Conservation (phyloP, 2,797 vertebrate genomes). For the Delichon dasypus region DNA sequence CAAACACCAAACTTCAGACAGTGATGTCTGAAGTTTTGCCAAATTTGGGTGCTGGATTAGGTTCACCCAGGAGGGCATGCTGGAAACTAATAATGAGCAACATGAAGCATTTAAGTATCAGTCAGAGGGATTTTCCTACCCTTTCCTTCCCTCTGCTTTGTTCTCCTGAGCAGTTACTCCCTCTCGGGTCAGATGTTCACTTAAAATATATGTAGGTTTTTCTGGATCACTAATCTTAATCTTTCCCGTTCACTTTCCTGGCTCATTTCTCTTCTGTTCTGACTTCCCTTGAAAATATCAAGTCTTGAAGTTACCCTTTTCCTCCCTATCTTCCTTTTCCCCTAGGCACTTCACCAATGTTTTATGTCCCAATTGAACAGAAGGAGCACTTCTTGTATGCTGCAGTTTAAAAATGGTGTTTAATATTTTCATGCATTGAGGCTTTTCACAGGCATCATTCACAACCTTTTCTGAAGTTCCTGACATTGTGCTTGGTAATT, state of each 20-base stretch:
- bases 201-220: background rate
- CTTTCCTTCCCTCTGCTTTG: background rate
- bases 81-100: background rate
- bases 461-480: background rate
- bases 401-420: background rate
- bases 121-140: background rate
- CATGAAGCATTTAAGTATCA: background rate
- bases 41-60: background rate
- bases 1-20: background rate
- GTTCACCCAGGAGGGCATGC: background rate
- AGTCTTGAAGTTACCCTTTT: background rate
- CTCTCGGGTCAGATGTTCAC: background rate
- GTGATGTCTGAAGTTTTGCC: background rate
- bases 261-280: constrained; percentile 17
- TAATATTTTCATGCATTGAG: background rate
- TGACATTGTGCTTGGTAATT: background rate
- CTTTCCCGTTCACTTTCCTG: constrained; percentile 42
- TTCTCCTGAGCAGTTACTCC: background rate
- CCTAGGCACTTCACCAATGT: background rate
- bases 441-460: background rate
- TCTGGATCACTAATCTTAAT: constrained; percentile 42
- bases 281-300: constrained; percentile 43
- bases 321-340: background rate
- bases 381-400: background rate
- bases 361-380: background rate